Evolutionary conservation across 2,888 invertebrate genomes (phyloP), one percentile per base, ranked within the genome.

Genomic region (Caenorhabditis sp.): DNA sequence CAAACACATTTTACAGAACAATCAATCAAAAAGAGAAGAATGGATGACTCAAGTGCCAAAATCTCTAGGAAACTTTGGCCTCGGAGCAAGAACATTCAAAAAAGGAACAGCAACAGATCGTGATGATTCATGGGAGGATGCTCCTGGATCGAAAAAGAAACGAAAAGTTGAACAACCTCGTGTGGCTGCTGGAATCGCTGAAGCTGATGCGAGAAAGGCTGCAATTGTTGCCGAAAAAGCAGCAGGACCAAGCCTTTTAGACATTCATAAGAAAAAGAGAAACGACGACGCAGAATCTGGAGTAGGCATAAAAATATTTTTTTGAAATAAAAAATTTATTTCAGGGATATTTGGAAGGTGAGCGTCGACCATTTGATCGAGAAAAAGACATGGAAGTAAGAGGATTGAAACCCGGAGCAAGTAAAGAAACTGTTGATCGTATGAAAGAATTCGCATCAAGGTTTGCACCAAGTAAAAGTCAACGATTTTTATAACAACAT

Each of bases 11-110:
- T n/a, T n/a, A n/a, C 43, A 76, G 70, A 72, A 72, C 14, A 21
- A 38, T 10, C 31, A 36, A 26, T 69, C 72, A 17, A 76, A 77
- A 65, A 74, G 84, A 3, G 84, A 84, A 66, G 81, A 82, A 63
- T 84, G 84, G 84, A 84, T 84, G 84, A 76, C 80, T 1, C 66
- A 77, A 10, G 61, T 83, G 49, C 84, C 84, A n/a, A 69, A 78
- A 57, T 80, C 77, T 23, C 52, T 84, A 56, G 77, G 70, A 21
- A 81, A 75, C 31, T 79, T 81, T 56, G 84, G 83, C 1, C 66
- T 84, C 20, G 80, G 81, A 0, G 75, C 83, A 10, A 58, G 83
- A 58, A 81, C 79, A 7, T 83, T 79, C 64, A 77, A 73, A 59
- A 77, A 60, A 21, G 69, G 70, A 10, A 69, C 67, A 49, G 61